Percentiles rank a stretch among this genome's conserved stretches.
Conservation (phyloP, 2,113 vertebrate genomes). For the Mus spicilegus region DNA sequence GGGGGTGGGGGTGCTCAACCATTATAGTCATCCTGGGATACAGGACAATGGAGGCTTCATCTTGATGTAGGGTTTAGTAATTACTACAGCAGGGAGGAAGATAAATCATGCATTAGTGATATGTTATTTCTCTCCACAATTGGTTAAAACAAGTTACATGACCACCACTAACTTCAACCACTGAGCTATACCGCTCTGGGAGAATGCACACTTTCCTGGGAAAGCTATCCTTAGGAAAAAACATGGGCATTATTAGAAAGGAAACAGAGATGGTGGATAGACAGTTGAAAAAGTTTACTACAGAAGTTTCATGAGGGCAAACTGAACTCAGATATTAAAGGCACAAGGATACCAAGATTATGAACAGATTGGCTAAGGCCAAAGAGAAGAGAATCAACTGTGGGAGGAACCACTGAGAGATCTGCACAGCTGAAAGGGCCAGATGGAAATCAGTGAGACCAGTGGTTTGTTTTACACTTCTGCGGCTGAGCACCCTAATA, state of each 20-base stretch:
- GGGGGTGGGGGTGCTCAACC: not conserved
- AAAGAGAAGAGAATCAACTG: not conserved
- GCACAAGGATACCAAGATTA: not conserved
- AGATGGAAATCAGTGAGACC: not conserved
- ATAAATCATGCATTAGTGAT: not conserved
- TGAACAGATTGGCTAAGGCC: constrained; percentile 27
- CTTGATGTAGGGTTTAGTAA: not conserved
- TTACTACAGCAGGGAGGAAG: not conserved
- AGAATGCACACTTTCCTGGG: not conserved
- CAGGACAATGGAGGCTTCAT: not conserved
- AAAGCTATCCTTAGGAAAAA: constrained; percentile 2
- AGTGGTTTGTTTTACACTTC: not conserved
- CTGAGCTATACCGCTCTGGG: constrained; percentile 13
- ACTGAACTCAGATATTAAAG: constrained; percentile 43
- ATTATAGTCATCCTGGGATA: not conserved
- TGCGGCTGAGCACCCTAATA: not conserved
- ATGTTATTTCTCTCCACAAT: constrained; percentile 34
- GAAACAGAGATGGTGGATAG: not conserved
- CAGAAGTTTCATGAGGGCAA: not conserved
- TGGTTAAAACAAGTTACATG: constrained; percentile 44
- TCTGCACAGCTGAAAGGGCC: not conserved
- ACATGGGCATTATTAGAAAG: not conserved
- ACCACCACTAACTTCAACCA: constrained; percentile 1
- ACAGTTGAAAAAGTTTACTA: constrained; percentile 1
- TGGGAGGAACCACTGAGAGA: not conserved